These are phyloP conservation scores for Etia nguti DNA, from an alignment of 2,113 vertebrate species.

Conservation along the genomic window DNA sequence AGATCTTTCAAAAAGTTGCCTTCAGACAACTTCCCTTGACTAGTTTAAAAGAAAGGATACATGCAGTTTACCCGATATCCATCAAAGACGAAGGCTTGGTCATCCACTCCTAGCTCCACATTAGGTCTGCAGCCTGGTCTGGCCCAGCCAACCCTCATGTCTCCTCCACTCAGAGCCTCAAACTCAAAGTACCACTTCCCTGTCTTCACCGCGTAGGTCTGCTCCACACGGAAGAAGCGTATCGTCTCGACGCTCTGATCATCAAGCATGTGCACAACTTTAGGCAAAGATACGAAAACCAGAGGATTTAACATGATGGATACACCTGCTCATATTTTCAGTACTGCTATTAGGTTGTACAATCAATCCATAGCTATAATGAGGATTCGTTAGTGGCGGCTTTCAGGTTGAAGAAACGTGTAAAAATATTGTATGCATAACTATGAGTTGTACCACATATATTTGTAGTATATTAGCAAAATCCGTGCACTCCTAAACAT, in stretches of 20 bases:
- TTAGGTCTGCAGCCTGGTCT: slow-evolving; percentile 89
- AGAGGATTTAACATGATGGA: neutral
- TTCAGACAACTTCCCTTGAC: neutral
- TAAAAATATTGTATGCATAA: neutral
- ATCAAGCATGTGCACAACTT: slow-evolving; percentile 78
- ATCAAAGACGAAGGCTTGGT: slow-evolving; percentile 94
- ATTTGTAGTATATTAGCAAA: neutral
- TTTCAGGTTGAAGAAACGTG: neutral
- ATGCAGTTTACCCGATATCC: slow-evolving; percentile 82
- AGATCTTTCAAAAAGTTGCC: neutral
- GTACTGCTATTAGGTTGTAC: neutral
- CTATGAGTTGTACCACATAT: neutral
- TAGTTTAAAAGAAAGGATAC: neutral
- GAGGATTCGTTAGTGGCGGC: neutral
- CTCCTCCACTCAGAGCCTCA: slow-evolving; percentile 89
- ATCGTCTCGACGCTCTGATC: slow-evolving; percentile 87
- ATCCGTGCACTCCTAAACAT: neutral
- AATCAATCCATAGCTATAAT: neutral
- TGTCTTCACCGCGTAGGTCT: slow-evolving; percentile 85
- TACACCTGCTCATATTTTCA: neutral
- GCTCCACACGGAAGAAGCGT: slow-evolving; percentile 91
- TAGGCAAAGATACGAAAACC: neutral
- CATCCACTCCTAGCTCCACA: slow-evolving; percentile 83
- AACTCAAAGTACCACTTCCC: slow-evolving; percentile 99
- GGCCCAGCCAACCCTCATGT: slow-evolving; percentile 97